Percentiles rank a stretch among this genome's conserved stretches.
phyloP scores from a whole-genome alignment of 2,113 vertebrate genomes.

The Callithrix jacchus region DNA sequence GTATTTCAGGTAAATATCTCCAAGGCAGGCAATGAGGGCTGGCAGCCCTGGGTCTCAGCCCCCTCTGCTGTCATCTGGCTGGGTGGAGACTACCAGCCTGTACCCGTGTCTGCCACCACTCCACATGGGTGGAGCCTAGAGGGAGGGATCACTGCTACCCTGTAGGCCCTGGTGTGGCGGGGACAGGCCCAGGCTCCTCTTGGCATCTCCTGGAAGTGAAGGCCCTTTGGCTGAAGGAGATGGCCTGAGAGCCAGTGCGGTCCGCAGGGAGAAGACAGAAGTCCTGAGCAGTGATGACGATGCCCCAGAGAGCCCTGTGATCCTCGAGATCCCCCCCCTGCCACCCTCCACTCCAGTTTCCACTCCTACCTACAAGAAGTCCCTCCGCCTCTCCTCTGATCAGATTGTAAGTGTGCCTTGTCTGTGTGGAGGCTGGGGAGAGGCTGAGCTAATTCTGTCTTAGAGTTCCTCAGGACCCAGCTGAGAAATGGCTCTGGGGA shows the following conservation, averaged over 20 bases:
- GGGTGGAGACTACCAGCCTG: neutral
- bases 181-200: neutral
- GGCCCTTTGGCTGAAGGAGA: neutral
- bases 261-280: conserved; percentile 78
- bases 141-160: neutral
- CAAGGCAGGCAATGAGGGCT: neutral
- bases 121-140: neutral
- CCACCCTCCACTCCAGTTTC: conserved; percentile 23
- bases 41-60: neutral
- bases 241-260: neutral
- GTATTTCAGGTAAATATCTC: neutral
- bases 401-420: conserved; percentile 88
- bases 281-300: conserved; percentile 83
- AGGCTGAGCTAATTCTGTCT: too few species aligned
- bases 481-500: neutral
- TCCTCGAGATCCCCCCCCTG: neutral
- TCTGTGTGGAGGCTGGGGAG: neutral
- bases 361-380: conserved; percentile 87
- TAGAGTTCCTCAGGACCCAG: neutral
- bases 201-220: neutral
- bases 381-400: conserved; percentile 91
- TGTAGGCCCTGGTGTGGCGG: neutral
- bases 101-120: neutral
- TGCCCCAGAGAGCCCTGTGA: conserved; percentile 31
- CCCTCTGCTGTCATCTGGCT: neutral